Evolutionary conservation across 2,888 invertebrate genomes (phyloP), one percentile per base, ranked within the genome.

Genomic region (Aethes cnicana): DNA sequence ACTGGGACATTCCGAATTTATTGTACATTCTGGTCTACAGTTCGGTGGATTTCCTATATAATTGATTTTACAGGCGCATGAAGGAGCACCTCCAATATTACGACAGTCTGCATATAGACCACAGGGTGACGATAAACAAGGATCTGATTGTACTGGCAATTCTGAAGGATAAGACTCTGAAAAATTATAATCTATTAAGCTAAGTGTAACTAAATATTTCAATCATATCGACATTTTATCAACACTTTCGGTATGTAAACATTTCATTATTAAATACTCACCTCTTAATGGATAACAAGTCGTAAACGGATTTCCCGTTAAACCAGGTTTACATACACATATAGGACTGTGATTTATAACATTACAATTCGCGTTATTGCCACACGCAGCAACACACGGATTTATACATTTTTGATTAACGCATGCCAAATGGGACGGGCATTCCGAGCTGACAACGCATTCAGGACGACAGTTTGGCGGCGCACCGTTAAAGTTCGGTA

Each of bases 301-400:
- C n/a, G 93, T 90, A 68, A 95, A 95, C 16, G 95, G 95, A 91
- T 95, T 94, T 54, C 96, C 96, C 2, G 93, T 93, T 62, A 92
- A 92, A 26, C 92, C 91, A 53, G 91, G 84, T 56, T 93, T 92
- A 67, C 96, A 96, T 52, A 92, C 92, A 69, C 96, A 96, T 64
- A 94, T 94, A 1, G 95, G 95, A 69, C 93, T 92, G 62, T 94
- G 93, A 62, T 92, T 92, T 16, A 92, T 91, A 2, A 92, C 92
- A 54, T 91, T 91, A 63, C 94, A 94, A 48, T 90, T 87, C 2
- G 93, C 91, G 64, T 91, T 90, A 47, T 87, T 79, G 11, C 93
- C 94, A 63, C 93, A 93, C 12, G 91, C 81, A 16, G 91, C 91
- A 14, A 89, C 84, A 62, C 93, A 93, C 3, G 93, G 95, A 74